Percentiles rank a stretch among this genome's conserved stretches.
Conservation (phyloP, 2,797 vertebrate genomes). For the Carapus acus region DNA sequence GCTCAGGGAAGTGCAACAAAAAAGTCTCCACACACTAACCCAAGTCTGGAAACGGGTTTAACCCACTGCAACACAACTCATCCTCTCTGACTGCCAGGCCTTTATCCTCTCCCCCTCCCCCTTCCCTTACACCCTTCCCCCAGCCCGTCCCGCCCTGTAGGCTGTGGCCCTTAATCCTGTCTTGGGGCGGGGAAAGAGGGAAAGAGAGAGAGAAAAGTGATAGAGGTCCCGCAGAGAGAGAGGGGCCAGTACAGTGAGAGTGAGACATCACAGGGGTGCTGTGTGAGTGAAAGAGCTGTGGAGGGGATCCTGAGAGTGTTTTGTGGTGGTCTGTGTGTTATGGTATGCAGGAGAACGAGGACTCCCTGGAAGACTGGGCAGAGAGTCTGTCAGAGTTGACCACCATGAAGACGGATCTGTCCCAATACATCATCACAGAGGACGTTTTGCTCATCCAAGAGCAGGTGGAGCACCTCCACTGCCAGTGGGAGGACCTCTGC, state of each 20-base stretch:
- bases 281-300: slow-evolving; percentile 19
- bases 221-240: slow-evolving; percentile 19
- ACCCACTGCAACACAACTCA: slow-evolving; percentile 13
- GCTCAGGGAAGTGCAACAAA: not conserved
- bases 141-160: slow-evolving; percentile 55
- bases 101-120: slow-evolving; percentile 27
- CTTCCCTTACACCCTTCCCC: slow-evolving; percentile 29
- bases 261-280: slow-evolving; percentile 17
- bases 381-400: slow-evolving; percentile 77
- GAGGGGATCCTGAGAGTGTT: slow-evolving; percentile 37
- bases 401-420: slow-evolving; percentile 79
- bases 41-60: slow-evolving; percentile 43
- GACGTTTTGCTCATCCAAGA: slow-evolving; percentile 81
- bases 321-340: slow-evolving; percentile 52
- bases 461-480: slow-evolving; percentile 80
- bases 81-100: slow-evolving; percentile 29
- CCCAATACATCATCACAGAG: slow-evolving; percentile 78
- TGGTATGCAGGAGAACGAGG: slow-evolving; percentile 90
- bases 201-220: slow-evolving; percentile 34
- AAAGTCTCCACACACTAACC: slow-evolving; percentile 8
- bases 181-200: slow-evolving; percentile 65
- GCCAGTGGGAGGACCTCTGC: slow-evolving; percentile 92
- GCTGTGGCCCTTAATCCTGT: slow-evolving; percentile 75
- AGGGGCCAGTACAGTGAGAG: slow-evolving; percentile 6
- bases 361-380: slow-evolving; percentile 80